Evolutionary conservation across 2,113 vertebrate genomes (phyloP), one percentile per base, ranked within the genome.

Genomic region (Leiothrix lutea): DNA sequence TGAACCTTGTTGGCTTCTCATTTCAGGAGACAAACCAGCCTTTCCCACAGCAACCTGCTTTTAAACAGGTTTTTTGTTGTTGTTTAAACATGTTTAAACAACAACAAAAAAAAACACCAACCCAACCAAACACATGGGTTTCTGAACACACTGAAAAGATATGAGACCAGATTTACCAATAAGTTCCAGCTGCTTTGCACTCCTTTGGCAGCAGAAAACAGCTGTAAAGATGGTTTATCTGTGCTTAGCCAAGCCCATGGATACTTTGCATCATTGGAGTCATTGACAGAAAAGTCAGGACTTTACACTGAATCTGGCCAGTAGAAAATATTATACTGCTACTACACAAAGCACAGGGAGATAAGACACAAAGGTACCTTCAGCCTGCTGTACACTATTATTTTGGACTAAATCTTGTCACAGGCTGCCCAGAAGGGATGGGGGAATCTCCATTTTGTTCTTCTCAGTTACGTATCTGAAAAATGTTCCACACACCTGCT

Each of bases 151-250:
- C 53, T 70, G 64, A 40, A 45, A 80, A 93, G 17, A 74, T 56
- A 45, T 6, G 73, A 80, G 60, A 80, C 17, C 73, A 91, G 45
- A 75, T 92, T 69, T 62, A 79, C 40, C 85, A 80, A 80, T 84
- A 88, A 90, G 28, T 90, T 93, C 82, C 74, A 94, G 85, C 79
- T 96, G 85, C 81, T 83, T 66, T 95, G 79, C 56, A 29, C 58
- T 93, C 62, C 44, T 70, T 54, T 80, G 54, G 71, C 87, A 92
- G 86, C 4, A 9, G 14, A 24, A 56, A 95, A 58, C 29, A 88
- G 35, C 74, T 94, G 60, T 80, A 88, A 90, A 90, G 12, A 10
- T 54, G 60, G 26, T 66, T 94, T 88, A 50, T 65, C 66, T 85
- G 38, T 4, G 6, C 38, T 93, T 67, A 88, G 79, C 60, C 82